phyloP scores from a whole-genome alignment of 1,140 invertebrate species.

The Augochlora pura region DNA sequence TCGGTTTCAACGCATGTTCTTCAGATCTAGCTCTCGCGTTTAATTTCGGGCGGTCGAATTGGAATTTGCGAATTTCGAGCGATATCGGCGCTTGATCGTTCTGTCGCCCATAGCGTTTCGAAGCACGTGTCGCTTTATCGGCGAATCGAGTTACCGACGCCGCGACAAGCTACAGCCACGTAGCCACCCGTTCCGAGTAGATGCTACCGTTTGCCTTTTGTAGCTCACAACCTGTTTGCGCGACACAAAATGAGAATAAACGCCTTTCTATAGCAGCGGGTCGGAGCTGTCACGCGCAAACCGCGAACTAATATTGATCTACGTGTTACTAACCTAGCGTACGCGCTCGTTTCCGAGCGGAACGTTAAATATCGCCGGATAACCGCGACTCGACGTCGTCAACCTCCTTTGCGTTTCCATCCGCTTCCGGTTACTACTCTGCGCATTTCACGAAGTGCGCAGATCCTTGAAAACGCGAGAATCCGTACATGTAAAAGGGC shows the following conservation, averaged over 20 bases:
- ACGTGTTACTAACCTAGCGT: constrained; percentile 65
- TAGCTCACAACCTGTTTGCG: constrained; percentile 6
- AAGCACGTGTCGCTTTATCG: constrained; percentile 2
- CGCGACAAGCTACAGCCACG: background rate
- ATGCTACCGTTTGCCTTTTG: background rate
- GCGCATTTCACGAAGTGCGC: too few relatives aligned
- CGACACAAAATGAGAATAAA: constrained; percentile 37
- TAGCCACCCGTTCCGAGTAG: background rate
- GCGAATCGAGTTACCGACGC: background rate
- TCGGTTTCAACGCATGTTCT: background rate
- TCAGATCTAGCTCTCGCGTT: too few relatives aligned
- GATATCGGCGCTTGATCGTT: background rate
- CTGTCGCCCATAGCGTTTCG: background rate
- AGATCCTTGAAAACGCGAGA: too few relatives aligned
- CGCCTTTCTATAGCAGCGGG: constrained; percentile 12
- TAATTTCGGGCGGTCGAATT: background rate
- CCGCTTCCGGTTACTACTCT: too few relatives aligned
- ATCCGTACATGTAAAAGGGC: too few relatives aligned
- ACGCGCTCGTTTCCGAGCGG: constrained; percentile 21
- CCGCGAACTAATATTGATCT: constrained; percentile 67
- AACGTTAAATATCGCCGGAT: constrained; percentile 42
- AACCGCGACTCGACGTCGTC: background rate
- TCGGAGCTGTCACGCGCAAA: constrained; percentile 47
- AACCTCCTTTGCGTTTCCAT: background rate
- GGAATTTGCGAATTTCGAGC: background rate